A percentile compares a stretch with the other conserved stretches of the same genome.
These are phyloP conservation scores for Acanthiza pusilla DNA, from an alignment of 2,797 vertebrate genomes.

Conservation along the genomic window DNA sequence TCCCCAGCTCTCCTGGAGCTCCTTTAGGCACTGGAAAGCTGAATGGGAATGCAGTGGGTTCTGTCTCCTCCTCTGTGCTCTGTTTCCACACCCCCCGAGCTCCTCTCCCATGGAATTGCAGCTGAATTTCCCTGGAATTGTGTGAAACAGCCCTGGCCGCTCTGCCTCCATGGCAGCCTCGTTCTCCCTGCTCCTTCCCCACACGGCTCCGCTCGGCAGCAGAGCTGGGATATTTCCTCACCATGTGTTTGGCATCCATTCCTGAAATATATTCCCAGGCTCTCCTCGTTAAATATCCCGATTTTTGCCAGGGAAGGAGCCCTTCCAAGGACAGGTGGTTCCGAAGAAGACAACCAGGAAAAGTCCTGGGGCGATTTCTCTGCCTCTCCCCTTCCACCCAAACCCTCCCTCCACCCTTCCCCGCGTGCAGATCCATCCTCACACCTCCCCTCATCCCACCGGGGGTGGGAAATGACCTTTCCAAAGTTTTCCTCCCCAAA, in stretches of 20 bases:
- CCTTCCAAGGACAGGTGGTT: not conserved
- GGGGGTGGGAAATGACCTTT: not conserved
- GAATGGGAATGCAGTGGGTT: not conserved
- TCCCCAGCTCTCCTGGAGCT: not conserved
- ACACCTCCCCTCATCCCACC: not conserved
- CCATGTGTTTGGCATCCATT: not conserved
- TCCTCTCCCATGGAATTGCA: not conserved
- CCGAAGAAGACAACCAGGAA: not conserved
- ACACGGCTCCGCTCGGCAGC: not conserved
- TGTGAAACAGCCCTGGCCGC: not conserved
- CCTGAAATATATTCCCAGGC: not conserved
- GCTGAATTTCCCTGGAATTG: not conserved
- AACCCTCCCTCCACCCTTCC: not conserved
- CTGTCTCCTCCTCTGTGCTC: not conserved
- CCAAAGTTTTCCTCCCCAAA: rapidly evolving
- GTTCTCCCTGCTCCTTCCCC: not conserved
- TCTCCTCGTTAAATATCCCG: not conserved
- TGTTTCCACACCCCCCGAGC: not conserved
- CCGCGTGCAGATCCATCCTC: no score
- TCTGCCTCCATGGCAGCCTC: not conserved
- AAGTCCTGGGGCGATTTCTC: not conserved
- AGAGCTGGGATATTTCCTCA: not conserved
- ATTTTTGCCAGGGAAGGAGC: not conserved
- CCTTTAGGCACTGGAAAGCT: rapidly evolving
- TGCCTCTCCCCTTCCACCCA: not conserved